Conservation (phyloP, 2,113 vertebrate species). For the Notiomystis cincta region DNA sequence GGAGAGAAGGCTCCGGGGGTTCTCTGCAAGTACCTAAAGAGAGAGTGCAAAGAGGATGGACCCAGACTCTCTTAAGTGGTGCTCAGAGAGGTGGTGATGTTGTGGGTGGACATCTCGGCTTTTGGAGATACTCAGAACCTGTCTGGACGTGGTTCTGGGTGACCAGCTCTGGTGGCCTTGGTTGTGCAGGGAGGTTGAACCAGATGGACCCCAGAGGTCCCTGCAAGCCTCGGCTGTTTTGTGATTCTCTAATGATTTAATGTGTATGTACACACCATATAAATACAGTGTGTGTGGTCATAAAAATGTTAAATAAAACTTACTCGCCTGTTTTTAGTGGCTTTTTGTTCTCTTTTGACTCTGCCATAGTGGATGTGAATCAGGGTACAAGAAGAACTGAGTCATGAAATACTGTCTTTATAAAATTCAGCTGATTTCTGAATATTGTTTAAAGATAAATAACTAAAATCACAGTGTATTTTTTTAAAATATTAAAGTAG, state of each 20-base stretch:
- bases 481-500: neutral
- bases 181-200: neutral
- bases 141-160: rapidly evolving
- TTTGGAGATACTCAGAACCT: neutral
- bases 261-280: rapidly evolving
- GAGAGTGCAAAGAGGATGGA: neutral
- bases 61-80: neutral
- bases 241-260: neutral
- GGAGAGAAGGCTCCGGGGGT: rapidly evolving
- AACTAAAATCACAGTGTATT: neutral
- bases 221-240: neutral
- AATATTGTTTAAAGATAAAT: rapidly evolving
- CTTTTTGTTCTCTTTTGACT: neutral
- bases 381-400: neutral
- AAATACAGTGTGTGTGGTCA: neutral
- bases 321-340: rapidly evolving
- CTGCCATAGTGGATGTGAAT: neutral
- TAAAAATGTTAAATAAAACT: neutral
- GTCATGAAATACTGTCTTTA: neutral
- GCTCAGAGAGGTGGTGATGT: too few species aligned
- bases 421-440: neutral
- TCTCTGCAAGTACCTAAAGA: neutral
- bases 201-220: neutral
- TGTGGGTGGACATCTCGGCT: too few species aligned
- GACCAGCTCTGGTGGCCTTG: neutral